Evolutionary conservation across 2,113 vertebrate genomes (phyloP).

Genomic region (Pontoporia blainvillei): DNA sequence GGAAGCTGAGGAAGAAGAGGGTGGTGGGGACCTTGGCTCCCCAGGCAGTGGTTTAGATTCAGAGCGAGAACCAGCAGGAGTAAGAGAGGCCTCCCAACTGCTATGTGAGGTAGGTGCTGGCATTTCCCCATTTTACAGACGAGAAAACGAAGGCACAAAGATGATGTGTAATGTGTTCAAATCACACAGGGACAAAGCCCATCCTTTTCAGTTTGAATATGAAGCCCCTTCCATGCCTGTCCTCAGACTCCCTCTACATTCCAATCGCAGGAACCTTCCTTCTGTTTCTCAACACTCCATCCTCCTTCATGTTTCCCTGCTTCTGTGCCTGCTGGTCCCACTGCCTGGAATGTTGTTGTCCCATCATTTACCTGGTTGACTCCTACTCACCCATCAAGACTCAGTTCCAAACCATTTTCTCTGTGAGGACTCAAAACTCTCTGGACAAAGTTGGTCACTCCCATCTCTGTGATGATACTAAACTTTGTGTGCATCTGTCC

Average conservation of each 20-base stretch:
- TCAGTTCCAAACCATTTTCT: not conserved
- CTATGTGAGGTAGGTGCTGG: not conserved
- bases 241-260: not conserved
- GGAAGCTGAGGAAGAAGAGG: not conserved
- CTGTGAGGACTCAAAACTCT: not conserved
- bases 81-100: not conserved
- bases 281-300: not conserved
- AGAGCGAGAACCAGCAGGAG: not conserved
- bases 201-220: not conserved
- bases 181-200: not conserved
- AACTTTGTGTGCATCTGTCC: not conserved
- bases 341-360: not conserved
- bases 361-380: not conserved
- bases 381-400: not conserved
- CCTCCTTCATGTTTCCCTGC: not conserved
- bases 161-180: not conserved
- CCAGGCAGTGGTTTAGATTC: not conserved
- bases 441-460: not conserved
- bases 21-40: not conserved
- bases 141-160: not conserved
- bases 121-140: not conserved
- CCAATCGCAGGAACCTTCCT: not conserved
- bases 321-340: not conserved
- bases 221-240: not conserved
- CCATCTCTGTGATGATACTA: not conserved